These are phyloP conservation scores for Drosophila testacea DNA, from an alignment of 2,888 invertebrate species.

Conservation along the genomic window DNA sequence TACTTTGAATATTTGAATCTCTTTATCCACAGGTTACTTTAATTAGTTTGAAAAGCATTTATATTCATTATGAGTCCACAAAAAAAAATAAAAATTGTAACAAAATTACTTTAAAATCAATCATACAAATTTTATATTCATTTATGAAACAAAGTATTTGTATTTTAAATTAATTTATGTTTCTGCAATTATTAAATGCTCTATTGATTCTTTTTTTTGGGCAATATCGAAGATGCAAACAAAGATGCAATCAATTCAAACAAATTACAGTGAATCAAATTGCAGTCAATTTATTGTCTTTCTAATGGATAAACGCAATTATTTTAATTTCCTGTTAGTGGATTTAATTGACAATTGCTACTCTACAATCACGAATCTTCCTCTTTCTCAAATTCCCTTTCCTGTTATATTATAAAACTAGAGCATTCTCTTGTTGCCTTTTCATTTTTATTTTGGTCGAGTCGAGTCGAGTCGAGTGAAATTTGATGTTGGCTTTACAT, in stretches of 20 bases:
- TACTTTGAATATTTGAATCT: no score
- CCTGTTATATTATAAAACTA: background rate
- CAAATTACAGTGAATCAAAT: background rate
- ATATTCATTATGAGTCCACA: background rate
- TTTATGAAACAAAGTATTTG: no score
- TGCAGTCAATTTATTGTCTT: background rate
- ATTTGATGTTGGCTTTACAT: conserved; percentile 40
- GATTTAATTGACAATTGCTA: background rate
- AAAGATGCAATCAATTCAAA: background rate
- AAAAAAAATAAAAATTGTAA: no score
- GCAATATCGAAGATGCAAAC: background rate
- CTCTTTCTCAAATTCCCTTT: background rate
- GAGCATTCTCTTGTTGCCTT: background rate
- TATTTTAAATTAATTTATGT: no score
- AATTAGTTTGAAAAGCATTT: no score
- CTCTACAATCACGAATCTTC: background rate
- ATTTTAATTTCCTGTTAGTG: background rate
- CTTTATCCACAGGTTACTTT: no score
- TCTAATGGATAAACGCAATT: background rate
- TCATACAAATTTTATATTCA: no score
- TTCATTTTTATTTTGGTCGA: conserved; percentile 19
- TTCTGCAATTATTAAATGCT: background rate
- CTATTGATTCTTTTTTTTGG: background rate
- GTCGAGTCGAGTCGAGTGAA: conserved; percentile 10
- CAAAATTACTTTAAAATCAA: no score